Evolutionary conservation across 2,888 invertebrate genomes (phyloP), one percentile per base, ranked within the genome.

Genomic region (Chaetogeoica ovagalla): DNA sequence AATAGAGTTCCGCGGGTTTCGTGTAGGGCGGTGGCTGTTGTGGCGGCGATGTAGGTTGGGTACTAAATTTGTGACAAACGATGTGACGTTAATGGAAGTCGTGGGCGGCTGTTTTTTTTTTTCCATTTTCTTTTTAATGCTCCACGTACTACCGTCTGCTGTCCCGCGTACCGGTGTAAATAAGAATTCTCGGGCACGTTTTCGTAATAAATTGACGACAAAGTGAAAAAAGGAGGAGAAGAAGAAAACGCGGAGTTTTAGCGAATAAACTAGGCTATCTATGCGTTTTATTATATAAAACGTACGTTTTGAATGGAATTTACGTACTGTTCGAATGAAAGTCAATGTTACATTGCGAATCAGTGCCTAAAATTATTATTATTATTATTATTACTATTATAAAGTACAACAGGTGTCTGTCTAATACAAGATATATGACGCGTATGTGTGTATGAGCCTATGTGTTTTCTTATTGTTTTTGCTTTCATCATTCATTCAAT

Each of bases 1-100:
- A 79, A 79, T 79, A 63, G 79, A 71, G 79, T 79, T 71, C 57
- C 43, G 71, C 55, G 48, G 62, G 63, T 79, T 79, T 79, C 63
- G n/a, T n/a, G n/a, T n/a, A 30, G 71, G 71, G 23, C 71, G 71
- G 71, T 79, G n/a, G n/a, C n/a, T n/a, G n/a, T n/a, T n/a, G n/a
- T 4, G 30, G 30, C 30, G 30, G 30, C 30, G 30, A 30, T 30
- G 30, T 4, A 30, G 30, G 30, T 30, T 4, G 57, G 71, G 63
- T 70, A 79, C 79, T 79, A 79, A 79, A 79, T 70, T 71, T 79
- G 79, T 79, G 79, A 79, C 79, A 79, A 79, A 79, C 79, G 70
- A 79, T 63, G 70, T 71, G 79, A 79, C 79, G 77, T 70, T 79
- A 79, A 79, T 79, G 79, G 79, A 79, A 79, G 79, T 79, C 79